Conservation (phyloP, 2,888 invertebrate species). For the Agrotis clavis region DNA sequence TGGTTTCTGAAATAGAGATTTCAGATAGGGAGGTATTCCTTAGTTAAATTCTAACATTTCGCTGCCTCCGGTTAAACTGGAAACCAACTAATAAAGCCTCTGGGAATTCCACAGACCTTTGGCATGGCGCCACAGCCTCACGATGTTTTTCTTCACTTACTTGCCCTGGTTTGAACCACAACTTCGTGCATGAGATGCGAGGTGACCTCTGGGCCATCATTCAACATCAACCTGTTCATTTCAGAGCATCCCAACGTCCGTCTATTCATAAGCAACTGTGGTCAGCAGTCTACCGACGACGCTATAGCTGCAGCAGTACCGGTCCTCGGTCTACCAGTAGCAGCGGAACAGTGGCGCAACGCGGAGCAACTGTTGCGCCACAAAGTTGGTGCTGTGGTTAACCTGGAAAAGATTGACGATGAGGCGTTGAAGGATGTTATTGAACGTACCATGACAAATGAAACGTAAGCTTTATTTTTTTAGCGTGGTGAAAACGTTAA, state of each 20-base stretch:
- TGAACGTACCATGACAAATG: slow-evolving; percentile 33
- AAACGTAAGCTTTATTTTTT: slow-evolving; percentile 17
- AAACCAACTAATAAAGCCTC: too few relatives aligned
- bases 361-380: slow-evolving; percentile 29
- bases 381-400: slow-evolving; percentile 13
- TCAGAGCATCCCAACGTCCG: slow-evolving; percentile 39
- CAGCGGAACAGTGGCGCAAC: slow-evolving; percentile 42
- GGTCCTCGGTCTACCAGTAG: slow-evolving; percentile 33
- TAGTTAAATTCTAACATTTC: too few relatives aligned
- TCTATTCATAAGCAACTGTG: slow-evolving; percentile 44
- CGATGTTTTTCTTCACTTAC: too few relatives aligned
- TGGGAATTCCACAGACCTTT: too few relatives aligned
- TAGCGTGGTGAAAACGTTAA: too few relatives aligned
- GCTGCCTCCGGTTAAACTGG: too few relatives aligned
- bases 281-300: slow-evolving; percentile 45
- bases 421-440: slow-evolving; percentile 32
- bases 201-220: too few relatives aligned
- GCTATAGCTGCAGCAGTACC: slow-evolving; percentile 51
- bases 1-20: too few relatives aligned
- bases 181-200: too few relatives aligned
- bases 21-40: too few relatives aligned
- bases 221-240: neutral
- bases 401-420: slow-evolving; percentile 24
- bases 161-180: too few relatives aligned
- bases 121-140: too few relatives aligned